Base-by-base conservation (phyloP, 2,113 vertebrate genomes). In the Heloderma charlesbogerti region DNA sequence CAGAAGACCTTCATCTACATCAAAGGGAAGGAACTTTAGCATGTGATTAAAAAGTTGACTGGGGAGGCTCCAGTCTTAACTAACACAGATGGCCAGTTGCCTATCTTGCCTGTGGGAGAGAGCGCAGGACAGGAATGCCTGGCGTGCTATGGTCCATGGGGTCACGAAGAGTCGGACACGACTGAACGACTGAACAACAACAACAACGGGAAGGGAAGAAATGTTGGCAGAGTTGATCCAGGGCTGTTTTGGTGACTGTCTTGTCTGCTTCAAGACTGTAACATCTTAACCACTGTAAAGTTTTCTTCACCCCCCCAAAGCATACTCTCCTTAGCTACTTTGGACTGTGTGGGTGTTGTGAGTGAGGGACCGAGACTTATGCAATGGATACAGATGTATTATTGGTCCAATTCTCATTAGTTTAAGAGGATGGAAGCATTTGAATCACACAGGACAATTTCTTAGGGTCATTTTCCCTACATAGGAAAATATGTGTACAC, bases 1-100 rank as follows among this genome's bases (percentile, higher is more conserved):
- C 81, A 10, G 72, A 79, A 82, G 80, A 91, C 93, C 92, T 94
- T 94, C 93, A 66, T 90, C 92, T 93, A 3, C 94, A 94, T 96
- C 95, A 96, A 95, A 97, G 95, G 78, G 34, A 88, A 95, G 91
- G 66, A 88, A 40, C 86, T 87, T 25, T 0, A 51, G 79, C 13
- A 89, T 90, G 91, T 75, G 82, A 84, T 91, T 92, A 87, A 90
- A 89, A 93, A 72, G 89, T 91, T 84, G 88, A 87, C 69, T 90
- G 69, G 60, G 79, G 77, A 80, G 71, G 54, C n/a, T 45, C n/a
- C 34, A 22, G 27, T 87, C 63, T 43, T 91, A 95, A 94, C 3
- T 86, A 95, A 69, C 7, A 18, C 88, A 95, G n/a, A 91, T 86
- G 93, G 90, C 85, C 89, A 67, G 84, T 92, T 88, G 84, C 77